Evolutionary conservation across 1,140 invertebrate genomes (phyloP).

Genomic region (Heliconius congener): DNA sequence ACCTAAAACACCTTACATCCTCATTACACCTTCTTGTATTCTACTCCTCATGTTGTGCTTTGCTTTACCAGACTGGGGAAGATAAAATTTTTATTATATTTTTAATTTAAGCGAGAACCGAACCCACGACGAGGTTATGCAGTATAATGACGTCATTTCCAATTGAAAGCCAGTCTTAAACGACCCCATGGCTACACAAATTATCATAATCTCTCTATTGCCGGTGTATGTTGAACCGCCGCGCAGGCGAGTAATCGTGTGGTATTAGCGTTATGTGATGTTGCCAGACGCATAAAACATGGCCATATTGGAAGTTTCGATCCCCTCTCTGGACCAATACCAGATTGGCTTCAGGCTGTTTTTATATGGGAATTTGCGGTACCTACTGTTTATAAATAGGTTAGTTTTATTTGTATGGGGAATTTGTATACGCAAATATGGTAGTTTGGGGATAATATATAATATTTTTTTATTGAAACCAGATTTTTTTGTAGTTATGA

Average conservation of each 20-base stretch:
- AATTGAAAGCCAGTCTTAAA: neutral
- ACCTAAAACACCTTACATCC: too few relatives aligned
- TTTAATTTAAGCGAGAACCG: neutral
- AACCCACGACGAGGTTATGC: neutral
- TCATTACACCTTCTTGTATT: too few relatives aligned
- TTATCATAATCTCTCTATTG: slow-evolving; percentile 44
- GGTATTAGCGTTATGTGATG: slow-evolving; percentile 49
- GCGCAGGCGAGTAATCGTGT: slow-evolving; percentile 39
- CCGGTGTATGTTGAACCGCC: slow-evolving; percentile 41
- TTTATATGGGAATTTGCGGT: neutral
- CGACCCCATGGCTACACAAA: slow-evolving; percentile 12
- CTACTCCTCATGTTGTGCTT: too few relatives aligned
- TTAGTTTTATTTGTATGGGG: neutral
- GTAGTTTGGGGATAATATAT: neutral
- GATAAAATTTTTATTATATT: too few relatives aligned
- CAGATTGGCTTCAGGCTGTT: slow-evolving; percentile 34
- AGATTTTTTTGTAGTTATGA: too few relatives aligned
- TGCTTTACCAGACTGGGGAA: too few relatives aligned
- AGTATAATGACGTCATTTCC: neutral
- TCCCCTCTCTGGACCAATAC: slow-evolving; percentile 38
- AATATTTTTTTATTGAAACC: neutral
- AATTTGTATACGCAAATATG: neutral
- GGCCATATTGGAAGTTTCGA: slow-evolving; percentile 38
- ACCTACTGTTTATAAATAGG: neutral
- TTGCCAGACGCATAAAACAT: slow-evolving; percentile 60